Evolutionary conservation across 2,113 vertebrate species (phyloP), one percentile per base, ranked within the genome.

Genomic region (Aix galericulata): DNA sequence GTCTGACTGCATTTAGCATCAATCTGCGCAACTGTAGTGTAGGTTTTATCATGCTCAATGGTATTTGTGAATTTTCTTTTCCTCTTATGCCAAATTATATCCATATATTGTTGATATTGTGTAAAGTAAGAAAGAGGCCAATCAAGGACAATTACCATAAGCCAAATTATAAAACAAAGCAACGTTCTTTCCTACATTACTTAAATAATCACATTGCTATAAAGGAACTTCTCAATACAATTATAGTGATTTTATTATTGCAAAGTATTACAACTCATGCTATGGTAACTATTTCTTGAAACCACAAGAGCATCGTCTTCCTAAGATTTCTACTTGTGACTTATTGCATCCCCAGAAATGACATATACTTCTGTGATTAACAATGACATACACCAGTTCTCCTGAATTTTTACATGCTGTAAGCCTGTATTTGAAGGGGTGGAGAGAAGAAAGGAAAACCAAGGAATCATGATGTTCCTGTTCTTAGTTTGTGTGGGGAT

Each of bases 361-460:
- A 62, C 44, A 20, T 46, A 1, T n/a, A 17, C 3, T 59, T 69
- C 14, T 58, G 16, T 83, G 31, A 8, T 88, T 74, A 64, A 36
- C 22, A 68, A 60, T 27, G 72, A n/a, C 42, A 32, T 38, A 53
- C 5, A 32, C 13, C 16, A 64, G 3, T 75, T 69, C 26, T 84
- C 22, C 44, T 66, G 9, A 53, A 2, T 5, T 38, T 58, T 34
- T 36, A 34, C 2, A 1, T 50, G 6, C 27, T 48, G 1, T 42
- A 74, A 46, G 3, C 25, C 20, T 78, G 20, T 36, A 22, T 82
- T 80, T 94, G 0, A 0, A 8, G 2, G 3, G 2, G 3, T 17
- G n/a, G 7, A 20, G 22, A 2, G 42, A 60, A 58, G 8, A 64
- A 36, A 48, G 59, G 52, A 58, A 27, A 31, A 31, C 26, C 32